These are phyloP conservation scores for Lateolabrax maculatus DNA, from an alignment of 2,797 vertebrate genomes.

Conservation along the genomic window DNA sequence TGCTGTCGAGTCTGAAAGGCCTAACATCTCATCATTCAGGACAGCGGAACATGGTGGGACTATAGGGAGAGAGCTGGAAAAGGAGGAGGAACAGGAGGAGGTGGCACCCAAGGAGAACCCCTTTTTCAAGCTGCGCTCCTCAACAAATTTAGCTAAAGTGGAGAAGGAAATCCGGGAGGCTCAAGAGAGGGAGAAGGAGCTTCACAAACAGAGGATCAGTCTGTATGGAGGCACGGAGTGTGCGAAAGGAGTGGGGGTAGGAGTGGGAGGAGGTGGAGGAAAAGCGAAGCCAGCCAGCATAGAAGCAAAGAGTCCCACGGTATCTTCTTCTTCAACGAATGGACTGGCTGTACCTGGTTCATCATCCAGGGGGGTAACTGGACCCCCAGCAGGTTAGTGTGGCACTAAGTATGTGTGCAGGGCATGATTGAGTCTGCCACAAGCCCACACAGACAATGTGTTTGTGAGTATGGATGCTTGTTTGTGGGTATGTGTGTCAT, in stretches of 20 bases:
- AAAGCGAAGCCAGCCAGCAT: conserved; percentile 24
- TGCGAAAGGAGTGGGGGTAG: conserved; percentile 7
- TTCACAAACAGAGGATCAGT: conserved; percentile 84
- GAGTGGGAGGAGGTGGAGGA: conserved; percentile 16
- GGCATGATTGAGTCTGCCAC: not conserved
- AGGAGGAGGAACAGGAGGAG: conserved; percentile 43
- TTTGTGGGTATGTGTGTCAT: conserved; percentile 12
- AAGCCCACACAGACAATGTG: conserved; percentile 23
- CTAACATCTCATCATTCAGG: conserved; percentile 11
- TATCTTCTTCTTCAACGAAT: conserved; percentile 47
- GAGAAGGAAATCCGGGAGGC: conserved; percentile 89
- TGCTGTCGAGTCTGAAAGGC: conserved; percentile 37
- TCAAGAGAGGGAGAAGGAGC: conserved; percentile 87
- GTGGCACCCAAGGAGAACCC: conserved; percentile 78
- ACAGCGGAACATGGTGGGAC: conserved; percentile 3
- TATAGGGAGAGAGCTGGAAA: conserved; percentile 20
- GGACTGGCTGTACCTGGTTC: conserved; percentile 29
- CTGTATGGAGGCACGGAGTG: conserved; percentile 80
- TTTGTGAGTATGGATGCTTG: conserved; percentile 6
- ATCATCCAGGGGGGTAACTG: conserved; percentile 34
- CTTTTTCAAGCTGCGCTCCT: conserved; percentile 86
- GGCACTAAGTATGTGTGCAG: conserved; percentile 12
- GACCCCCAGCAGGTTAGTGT: conserved; percentile 74
- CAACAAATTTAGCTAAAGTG: conserved; percentile 79
- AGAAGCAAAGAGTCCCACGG: conserved; percentile 27